These are phyloP conservation scores for Cyprinodon variegatus DNA, from an alignment of 2,113 vertebrate species.

Conservation along the genomic window DNA sequence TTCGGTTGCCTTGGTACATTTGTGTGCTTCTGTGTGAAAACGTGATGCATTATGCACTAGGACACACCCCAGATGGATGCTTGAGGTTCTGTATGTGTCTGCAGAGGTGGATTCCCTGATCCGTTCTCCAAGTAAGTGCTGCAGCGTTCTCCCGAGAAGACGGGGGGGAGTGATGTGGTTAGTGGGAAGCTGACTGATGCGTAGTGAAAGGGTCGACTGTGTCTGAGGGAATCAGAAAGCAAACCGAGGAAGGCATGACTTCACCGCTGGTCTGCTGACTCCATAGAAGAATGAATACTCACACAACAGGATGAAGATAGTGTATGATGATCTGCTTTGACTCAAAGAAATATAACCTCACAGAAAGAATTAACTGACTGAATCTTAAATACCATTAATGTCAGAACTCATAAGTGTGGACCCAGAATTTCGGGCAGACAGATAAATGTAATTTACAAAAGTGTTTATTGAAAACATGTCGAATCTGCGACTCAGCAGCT, in stretches of 20 bases:
- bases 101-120: background rate
- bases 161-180: background rate
- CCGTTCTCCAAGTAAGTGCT: background rate
- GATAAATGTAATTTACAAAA: no score
- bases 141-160: background rate
- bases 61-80: slow-evolving; percentile 22
- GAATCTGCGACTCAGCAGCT: no score
- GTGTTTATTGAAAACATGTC: no score
- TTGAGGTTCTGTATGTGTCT: background rate
- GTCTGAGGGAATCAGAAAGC: background rate
- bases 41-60: slow-evolving; percentile 29
- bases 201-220: slow-evolving; percentile 22
- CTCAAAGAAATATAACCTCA: background rate
- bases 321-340: background rate
- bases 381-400: no score
- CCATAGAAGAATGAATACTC: background rate
- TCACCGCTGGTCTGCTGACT: slow-evolving; percentile 4
- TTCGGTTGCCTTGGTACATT: background rate
- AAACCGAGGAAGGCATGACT: slow-evolving; percentile 20
- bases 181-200: slow-evolving; percentile 26
- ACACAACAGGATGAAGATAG: background rate
- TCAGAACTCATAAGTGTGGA: no score
- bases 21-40: slow-evolving; percentile 11
- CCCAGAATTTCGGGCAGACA: no score
- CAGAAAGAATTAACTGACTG: background rate